phyloP scores from a whole-genome alignment of 2,113 vertebrate species.

The Takifugu flavidus region DNA sequence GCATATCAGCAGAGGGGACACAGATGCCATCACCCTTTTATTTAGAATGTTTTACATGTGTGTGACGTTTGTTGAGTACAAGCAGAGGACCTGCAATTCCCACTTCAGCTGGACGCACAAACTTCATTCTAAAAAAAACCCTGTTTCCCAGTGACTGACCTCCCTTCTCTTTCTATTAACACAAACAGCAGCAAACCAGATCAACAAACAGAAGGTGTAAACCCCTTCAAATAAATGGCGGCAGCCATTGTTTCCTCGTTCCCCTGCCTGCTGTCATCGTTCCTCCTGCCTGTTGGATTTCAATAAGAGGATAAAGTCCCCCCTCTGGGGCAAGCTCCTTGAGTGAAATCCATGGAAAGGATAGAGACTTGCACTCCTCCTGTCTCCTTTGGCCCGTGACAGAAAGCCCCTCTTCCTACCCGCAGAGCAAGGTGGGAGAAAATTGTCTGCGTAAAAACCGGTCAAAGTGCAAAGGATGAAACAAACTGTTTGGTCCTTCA shows the following conservation, averaged over 20 bases:
- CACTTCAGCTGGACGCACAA: not conserved
- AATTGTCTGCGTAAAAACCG: conserved; percentile 17
- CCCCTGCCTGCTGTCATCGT: conserved; percentile 1
- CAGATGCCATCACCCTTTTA: no score
- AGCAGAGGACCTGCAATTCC: no score
- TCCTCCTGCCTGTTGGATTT: conserved; percentile 13
- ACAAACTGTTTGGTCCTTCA: not conserved
- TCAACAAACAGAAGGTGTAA: conserved; percentile 9
- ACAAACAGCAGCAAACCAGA: conserved; percentile 12
- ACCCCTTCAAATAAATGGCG: conserved; percentile 5
- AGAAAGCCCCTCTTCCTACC: conserved; percentile 18
- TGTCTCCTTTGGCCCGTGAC: conserved; percentile 19
- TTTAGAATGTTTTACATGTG: no score
- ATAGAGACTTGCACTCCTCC: conserved; percentile 10
- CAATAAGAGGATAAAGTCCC: conserved; percentile 1
- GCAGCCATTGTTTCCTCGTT: not conserved
- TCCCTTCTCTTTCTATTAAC: not conserved
- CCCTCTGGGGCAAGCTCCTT: conserved; percentile 14
- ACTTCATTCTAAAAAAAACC: no score
- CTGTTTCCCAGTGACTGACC: conserved; percentile 6
- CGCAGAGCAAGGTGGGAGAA: conserved; percentile 23
- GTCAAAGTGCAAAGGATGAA: conserved; percentile 1
- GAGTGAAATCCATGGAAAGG: conserved; percentile 13
- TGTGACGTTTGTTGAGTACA: no score
- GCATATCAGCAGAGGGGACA: no score